Percentiles rank a stretch among this genome's conserved stretches.
Evolutionary conservation across 23 tunicate species (phyloP).

Genomic region (Oikopleura dioica): DNA sequence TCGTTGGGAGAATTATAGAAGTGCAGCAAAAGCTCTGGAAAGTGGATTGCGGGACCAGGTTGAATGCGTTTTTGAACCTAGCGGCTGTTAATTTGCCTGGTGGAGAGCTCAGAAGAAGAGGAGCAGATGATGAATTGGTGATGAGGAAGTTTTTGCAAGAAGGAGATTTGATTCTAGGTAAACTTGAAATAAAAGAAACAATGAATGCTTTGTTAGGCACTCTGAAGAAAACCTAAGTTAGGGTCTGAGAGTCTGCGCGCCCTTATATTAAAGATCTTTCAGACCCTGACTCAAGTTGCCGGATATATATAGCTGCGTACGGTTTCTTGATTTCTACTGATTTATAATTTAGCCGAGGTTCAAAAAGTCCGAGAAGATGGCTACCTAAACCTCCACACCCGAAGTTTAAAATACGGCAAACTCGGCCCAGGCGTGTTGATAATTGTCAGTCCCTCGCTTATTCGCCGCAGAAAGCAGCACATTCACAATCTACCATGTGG

Average conservation of each 20-base stretch:
- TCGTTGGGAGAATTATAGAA: conserved; percentile 83
- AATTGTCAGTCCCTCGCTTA: conserved; percentile 68
- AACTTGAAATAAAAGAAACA: no score
- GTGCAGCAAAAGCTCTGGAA: conserved; percentile 98
- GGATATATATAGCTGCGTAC: no score
- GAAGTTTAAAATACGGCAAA: conserved; percentile 88
- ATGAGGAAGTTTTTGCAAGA: conserved; percentile 85
- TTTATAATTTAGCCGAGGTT: conserved; percentile 16
- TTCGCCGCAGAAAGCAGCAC: conserved; percentile 81
- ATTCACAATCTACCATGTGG: conserved; percentile 71
- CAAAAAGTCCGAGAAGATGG: conserved; percentile 69
- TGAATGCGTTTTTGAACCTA: conserved; percentile 46
- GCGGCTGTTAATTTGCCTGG: conserved; percentile 87
- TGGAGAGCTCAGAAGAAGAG: conserved; percentile 67
- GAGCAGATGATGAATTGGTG: conserved; percentile 73
- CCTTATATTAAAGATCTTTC: no score
- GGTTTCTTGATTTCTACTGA: no score
- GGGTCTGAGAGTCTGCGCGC: no score
- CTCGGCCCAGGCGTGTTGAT: conserved; percentile 74
- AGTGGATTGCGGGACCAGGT: conserved; percentile 71
- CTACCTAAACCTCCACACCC: conserved; percentile 65
- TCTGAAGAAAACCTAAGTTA: no score
- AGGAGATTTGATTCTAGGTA: conserved; percentile 81
- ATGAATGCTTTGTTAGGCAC: no score
- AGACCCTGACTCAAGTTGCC: no score